Percentiles rank a stretch among this genome's conserved stretches.
Evolutionary conservation across 2,113 vertebrate genomes (phyloP).

Genomic region (Melospiza melodia): DNA sequence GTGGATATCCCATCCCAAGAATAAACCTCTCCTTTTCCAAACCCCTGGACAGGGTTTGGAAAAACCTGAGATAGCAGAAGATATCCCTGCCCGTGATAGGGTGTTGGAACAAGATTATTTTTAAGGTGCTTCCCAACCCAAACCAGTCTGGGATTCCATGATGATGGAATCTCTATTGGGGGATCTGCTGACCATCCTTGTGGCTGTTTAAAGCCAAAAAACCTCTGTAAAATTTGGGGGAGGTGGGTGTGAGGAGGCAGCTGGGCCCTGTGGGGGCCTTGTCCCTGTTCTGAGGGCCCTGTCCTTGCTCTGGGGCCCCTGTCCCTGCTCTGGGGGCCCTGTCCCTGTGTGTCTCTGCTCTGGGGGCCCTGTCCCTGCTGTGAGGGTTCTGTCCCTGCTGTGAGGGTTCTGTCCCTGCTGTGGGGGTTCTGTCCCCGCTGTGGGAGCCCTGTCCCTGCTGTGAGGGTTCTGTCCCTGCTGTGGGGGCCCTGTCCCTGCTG

Average conservation of each 20-base stretch:
- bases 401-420: too few species aligned
- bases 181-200: fast-evolving
- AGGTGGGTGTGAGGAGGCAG: background rate
- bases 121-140: background rate
- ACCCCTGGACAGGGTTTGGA: background rate
- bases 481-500: too few species aligned
- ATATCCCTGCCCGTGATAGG: background rate
- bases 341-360: too few species aligned
- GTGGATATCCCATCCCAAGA: background rate
- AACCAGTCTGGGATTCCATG: background rate
- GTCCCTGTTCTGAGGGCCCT: fast-evolving
- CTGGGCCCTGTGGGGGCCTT: fast-evolving
- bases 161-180: fast-evolving
- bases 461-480: too few species aligned
- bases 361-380: too few species aligned
- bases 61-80: background rate
- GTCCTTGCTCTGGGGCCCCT: too few species aligned
- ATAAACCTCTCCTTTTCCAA: too few species aligned
- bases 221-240: fast-evolving
- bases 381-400: fast-evolving
- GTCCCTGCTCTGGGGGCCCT: too few species aligned
- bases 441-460: too few species aligned
- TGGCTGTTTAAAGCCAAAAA: background rate
- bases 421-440: too few species aligned
- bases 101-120: background rate